phyloP scores from a whole-genome alignment of 2,888 invertebrate genomes.

The Aleiodes alternator region DNA sequence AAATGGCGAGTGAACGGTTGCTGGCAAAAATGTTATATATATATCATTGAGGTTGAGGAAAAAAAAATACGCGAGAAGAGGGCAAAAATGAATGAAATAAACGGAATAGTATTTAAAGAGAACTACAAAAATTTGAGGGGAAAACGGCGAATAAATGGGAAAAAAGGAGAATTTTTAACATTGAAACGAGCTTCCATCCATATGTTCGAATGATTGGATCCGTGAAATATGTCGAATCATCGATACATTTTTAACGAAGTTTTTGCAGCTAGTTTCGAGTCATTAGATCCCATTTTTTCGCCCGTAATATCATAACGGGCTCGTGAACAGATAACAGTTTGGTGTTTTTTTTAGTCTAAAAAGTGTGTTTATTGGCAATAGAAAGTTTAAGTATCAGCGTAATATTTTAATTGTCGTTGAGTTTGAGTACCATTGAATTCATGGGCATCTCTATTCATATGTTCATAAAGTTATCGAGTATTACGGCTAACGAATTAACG shows the following conservation, averaged over 20 bases:
- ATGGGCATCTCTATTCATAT: too few species aligned
- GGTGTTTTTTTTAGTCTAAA: slow-evolving; percentile 24
- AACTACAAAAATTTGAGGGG: background rate
- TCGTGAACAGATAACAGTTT: slow-evolving; percentile 27
- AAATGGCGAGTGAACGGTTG: slow-evolving; percentile 54
- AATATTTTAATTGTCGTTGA: background rate
- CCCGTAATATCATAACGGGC: background rate
- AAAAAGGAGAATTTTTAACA: slow-evolving; percentile 14
- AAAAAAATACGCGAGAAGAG: slow-evolving; percentile 37
- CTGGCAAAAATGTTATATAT: slow-evolving; percentile 50
- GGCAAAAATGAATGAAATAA: slow-evolving; percentile 35
- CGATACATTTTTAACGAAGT: slow-evolving; percentile 48
- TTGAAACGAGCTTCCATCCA: slow-evolving; percentile 42
- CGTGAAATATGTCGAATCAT: slow-evolving; percentile 47
- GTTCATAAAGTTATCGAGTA: too few species aligned
- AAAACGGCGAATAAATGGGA: background rate
- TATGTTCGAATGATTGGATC: slow-evolving; percentile 54
- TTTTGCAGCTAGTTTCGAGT: slow-evolving; percentile 52
- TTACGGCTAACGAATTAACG: too few species aligned
- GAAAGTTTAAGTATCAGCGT: background rate
- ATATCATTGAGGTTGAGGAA: slow-evolving; percentile 41
- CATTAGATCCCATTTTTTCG: slow-evolving; percentile 39
- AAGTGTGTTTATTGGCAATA: slow-evolving; percentile 6
- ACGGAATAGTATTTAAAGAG: slow-evolving; percentile 40
- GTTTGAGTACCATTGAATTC: too few species aligned